Conservation (phyloP, 2,888 invertebrate species). For the Leptopilina drosophilae region DNA sequence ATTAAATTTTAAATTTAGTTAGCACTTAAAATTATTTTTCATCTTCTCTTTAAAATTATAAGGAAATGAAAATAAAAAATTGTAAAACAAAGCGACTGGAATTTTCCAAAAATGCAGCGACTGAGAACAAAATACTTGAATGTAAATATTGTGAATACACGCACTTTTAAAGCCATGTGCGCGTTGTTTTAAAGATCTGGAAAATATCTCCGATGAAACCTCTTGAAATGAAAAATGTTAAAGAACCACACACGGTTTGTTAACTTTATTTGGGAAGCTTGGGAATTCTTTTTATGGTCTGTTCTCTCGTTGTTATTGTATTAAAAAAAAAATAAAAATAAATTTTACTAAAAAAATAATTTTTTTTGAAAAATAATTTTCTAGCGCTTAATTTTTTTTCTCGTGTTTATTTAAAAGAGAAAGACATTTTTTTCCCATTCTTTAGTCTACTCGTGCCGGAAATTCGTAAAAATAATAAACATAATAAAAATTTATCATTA, state of each 20-base stretch:
- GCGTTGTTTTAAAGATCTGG: background rate
- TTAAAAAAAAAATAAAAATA: background rate
- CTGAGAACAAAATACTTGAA: constrained; percentile 15
- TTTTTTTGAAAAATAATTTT: too few relatives aligned
- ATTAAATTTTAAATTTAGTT: too few relatives aligned
- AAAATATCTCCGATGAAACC: constrained; percentile 28
- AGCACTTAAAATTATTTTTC: too few relatives aligned
- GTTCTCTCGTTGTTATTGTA: background rate
- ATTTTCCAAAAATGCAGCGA: background rate
- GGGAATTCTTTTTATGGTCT: constrained; percentile 11
- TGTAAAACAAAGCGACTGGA: background rate
- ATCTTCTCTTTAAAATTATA: too few relatives aligned
- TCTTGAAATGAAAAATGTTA: constrained; percentile 13
- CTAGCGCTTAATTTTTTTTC: too few relatives aligned
- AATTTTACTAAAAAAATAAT: background rate
- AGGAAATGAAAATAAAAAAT: background rate
- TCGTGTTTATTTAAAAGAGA: too few relatives aligned
- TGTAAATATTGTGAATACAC: constrained; percentile 24
- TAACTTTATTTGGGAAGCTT: background rate
- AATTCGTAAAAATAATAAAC: too few relatives aligned
- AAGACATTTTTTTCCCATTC: too few relatives aligned
- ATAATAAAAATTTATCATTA: too few relatives aligned
- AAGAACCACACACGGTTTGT: background rate
- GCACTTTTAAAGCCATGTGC: constrained; percentile 32
- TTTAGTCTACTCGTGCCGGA: too few relatives aligned